These are phyloP conservation scores for Caenorhabditis panamensis DNA, from an alignment of 2,888 invertebrate genomes.

Conservation along the genomic window DNA sequence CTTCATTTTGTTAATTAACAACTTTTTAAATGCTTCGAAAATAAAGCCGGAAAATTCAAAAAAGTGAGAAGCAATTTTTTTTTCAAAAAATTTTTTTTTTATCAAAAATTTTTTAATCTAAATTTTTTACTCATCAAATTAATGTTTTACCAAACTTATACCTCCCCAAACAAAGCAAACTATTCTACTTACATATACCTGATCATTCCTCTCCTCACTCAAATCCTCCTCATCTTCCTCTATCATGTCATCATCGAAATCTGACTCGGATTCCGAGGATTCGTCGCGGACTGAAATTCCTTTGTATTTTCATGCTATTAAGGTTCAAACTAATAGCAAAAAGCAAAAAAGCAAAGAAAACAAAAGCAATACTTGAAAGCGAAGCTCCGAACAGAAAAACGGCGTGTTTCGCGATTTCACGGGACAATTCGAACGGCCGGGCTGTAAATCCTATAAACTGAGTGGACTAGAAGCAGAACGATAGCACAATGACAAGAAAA, in stretches of 20 bases:
- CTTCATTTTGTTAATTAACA: too few relatives aligned
- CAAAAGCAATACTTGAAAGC: slow-evolving; percentile 45
- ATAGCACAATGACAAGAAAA: neutral
- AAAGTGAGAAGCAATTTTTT: too few relatives aligned
- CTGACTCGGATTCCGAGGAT: slow-evolving; percentile 77
- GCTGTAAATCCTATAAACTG: slow-evolving; percentile 53
- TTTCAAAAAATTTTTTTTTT: neutral
- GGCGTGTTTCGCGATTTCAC: slow-evolving; percentile 68
- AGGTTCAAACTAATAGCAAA: too few relatives aligned
- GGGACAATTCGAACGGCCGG: slow-evolving; percentile 68
- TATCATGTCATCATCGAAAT: slow-evolving; percentile 78
- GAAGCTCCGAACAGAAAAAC: slow-evolving; percentile 67
- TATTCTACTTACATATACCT: slow-evolving; percentile 67
- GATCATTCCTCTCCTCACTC: slow-evolving; percentile 70
- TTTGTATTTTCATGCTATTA: too few relatives aligned
- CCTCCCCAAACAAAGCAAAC: slow-evolving; percentile 5
- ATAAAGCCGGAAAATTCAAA: slow-evolving; percentile 1
- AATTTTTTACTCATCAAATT: slow-evolving; percentile 4
- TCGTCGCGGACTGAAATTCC: slow-evolving; percentile 80
- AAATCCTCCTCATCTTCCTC: slow-evolving; percentile 80
- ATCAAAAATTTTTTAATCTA: neutral
- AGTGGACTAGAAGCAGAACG: neutral
- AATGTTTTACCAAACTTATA: neutral
- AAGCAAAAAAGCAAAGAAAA: slow-evolving; percentile 2
- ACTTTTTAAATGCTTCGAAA: too few relatives aligned